Evolutionary conservation across 2,888 invertebrate genomes (phyloP).

Genomic region (Cinara cedri): DNA sequence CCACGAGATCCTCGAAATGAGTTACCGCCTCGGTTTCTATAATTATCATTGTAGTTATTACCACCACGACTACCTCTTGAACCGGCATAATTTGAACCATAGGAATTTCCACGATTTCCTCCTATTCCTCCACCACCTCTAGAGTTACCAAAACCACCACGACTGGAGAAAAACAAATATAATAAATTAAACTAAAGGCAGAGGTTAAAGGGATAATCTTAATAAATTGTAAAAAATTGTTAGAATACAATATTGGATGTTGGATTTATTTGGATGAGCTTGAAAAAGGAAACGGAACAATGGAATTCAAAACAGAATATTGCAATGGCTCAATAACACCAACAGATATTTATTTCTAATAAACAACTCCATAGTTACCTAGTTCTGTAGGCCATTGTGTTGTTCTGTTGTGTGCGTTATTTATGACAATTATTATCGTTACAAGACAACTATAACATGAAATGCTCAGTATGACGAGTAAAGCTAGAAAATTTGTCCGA

Average conservation of each 20-base stretch:
- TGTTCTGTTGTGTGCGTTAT: background rate
- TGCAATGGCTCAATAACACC: background rate
- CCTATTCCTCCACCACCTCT: conserved; percentile 43
- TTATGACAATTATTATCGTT: no score
- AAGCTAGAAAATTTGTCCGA: no score
- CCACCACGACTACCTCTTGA: conserved; percentile 37
- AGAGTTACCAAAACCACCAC: conserved; percentile 34
- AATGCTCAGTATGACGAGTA: background rate
- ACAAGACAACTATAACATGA: background rate
- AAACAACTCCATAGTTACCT: conserved; percentile 49
- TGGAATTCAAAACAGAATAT: background rate
- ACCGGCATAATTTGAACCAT: conserved; percentile 38
- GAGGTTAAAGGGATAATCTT: no score
- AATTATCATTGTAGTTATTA: conserved; percentile 24
- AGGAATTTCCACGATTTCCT: conserved; percentile 41
- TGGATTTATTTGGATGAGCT: no score
- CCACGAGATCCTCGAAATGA: conserved; percentile 47
- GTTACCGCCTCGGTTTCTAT: conserved; percentile 40
- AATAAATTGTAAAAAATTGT: no score
- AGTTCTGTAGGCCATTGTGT: conserved; percentile 40
- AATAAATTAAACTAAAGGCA: background rate
- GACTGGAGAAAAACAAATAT: conserved; percentile 1
- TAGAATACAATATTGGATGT: no score
- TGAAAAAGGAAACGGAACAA: background rate
- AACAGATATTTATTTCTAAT: background rate